A percentile compares a stretch with the other conserved stretches of the same genome.
phyloP scores from a whole-genome alignment of 1,140 invertebrate species.

The Drosophila pachea region DNA sequence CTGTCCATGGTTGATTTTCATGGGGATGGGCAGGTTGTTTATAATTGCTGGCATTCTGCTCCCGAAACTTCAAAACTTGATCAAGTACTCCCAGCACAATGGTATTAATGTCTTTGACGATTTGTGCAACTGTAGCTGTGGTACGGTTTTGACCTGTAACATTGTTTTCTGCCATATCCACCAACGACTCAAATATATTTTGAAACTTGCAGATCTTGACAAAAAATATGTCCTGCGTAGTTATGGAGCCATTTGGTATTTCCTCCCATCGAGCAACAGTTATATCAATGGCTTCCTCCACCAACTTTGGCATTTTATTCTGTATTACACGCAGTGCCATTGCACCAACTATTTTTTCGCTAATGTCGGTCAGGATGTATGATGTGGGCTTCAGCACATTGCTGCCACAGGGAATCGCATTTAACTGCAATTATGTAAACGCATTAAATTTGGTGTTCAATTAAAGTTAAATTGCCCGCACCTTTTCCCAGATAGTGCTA shows the following conservation, averaged over 20 bases:
- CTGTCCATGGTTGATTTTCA: slow-evolving; percentile 85
- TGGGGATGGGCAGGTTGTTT: slow-evolving; percentile 53
- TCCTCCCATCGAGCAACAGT: slow-evolving; percentile 80
- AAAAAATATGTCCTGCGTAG: slow-evolving; percentile 86
- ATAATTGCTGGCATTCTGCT: slow-evolving; percentile 81
- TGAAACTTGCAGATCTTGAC: slow-evolving; percentile 83
- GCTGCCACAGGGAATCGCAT: slow-evolving; percentile 81
- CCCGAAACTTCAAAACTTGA: slow-evolving; percentile 82
- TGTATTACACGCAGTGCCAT: slow-evolving; percentile 79
- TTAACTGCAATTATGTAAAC: slow-evolving; percentile 43
- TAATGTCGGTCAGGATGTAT: slow-evolving; percentile 85
- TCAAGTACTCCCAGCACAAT: slow-evolving; percentile 81
- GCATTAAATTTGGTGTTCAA: background rate
- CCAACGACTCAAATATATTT: slow-evolving; percentile 80
- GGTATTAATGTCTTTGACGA: slow-evolving; percentile 81
- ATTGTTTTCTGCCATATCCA: slow-evolving; percentile 80
- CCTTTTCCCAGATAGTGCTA: slow-evolving; percentile 85
- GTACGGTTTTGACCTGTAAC: slow-evolving; percentile 80
- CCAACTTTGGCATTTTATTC: slow-evolving; percentile 55
- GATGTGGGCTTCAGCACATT: slow-evolving; percentile 82
- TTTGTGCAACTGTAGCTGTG: slow-evolving; percentile 80
- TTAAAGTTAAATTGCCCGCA: slow-evolving; percentile 57
- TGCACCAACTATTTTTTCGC: slow-evolving; percentile 89
- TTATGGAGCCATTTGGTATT: slow-evolving; percentile 81
- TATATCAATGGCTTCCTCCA: slow-evolving; percentile 81